These are phyloP conservation scores for Tyto alba DNA, from an alignment of 2,113 vertebrate species.

Conservation along the genomic window DNA sequence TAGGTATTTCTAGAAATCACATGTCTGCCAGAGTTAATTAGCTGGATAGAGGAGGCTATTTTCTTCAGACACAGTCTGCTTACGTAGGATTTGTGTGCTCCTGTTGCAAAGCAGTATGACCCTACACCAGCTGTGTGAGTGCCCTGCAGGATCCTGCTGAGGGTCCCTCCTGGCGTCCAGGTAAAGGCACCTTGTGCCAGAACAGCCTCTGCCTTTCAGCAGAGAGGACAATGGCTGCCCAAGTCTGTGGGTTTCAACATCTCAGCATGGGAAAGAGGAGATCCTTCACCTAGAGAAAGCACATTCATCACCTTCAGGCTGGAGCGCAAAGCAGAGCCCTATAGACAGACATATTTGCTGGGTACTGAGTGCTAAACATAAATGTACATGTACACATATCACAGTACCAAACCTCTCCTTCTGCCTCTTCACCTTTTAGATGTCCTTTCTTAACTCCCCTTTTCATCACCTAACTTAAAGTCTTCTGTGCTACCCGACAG, in stretches of 20 bases:
- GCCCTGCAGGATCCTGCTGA: not conserved
- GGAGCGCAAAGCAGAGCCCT: not conserved
- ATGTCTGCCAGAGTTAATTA: not conserved
- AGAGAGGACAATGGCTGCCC: not conserved
- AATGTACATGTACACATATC: not conserved
- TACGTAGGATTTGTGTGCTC: not conserved
- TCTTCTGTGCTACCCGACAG: not conserved
- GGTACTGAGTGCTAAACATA: not conserved
- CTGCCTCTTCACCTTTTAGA: not conserved
- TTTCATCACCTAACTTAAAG: not conserved
- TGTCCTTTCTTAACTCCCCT: not conserved
- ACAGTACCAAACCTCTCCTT: not conserved
- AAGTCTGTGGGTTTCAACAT: not conserved
- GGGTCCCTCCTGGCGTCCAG: rapidly evolving
- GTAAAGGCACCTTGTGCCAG: not conserved
- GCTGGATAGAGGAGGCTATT: not conserved
- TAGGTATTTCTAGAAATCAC: not conserved
- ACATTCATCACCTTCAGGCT: not conserved
- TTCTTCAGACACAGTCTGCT: not conserved
- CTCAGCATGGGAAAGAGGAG: not conserved
- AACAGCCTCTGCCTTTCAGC: not conserved
- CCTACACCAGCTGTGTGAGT: not conserved
- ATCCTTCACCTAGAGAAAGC: not conserved
- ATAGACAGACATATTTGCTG: not conserved
- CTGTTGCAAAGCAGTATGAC: not conserved